phyloP scores from a whole-genome alignment of 2,888 invertebrate species.

The Yponomeuta plumbellus region DNA sequence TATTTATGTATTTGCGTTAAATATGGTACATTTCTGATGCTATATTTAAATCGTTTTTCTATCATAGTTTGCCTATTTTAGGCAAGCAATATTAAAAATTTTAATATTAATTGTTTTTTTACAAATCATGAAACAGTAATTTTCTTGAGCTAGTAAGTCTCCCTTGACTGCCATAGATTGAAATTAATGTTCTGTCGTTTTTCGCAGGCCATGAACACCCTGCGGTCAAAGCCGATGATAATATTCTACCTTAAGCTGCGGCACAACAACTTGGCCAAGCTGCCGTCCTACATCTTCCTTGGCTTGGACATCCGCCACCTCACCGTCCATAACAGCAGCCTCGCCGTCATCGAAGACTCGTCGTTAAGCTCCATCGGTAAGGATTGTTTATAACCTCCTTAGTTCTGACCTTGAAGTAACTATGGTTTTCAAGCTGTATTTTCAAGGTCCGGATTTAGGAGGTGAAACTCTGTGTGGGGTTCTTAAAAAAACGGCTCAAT shows the following conservation, averaged over 20 bases:
- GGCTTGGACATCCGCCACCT: conserved; percentile 92
- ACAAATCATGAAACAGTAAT: too few species aligned
- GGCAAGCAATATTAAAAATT: too few species aligned
- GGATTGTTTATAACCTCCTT: conserved; percentile 27
- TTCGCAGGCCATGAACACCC: conserved; percentile 84
- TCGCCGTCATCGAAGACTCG: conserved; percentile 90
- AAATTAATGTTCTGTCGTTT: neutral
- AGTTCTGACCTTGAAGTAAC: too few species aligned
- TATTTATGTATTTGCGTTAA: too few species aligned
- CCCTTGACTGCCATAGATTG: neutral
- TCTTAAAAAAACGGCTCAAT: too few species aligned
- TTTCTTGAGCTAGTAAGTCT: neutral
- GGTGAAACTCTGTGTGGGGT: too few species aligned
- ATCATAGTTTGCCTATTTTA: too few species aligned
- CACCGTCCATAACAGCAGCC: conserved; percentile 91
- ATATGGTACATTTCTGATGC: too few species aligned
- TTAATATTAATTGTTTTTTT: too few species aligned
- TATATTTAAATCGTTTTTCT: too few species aligned
- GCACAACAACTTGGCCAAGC: conserved; percentile 89
- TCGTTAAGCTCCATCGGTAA: conserved; percentile 91
- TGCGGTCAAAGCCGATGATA: conserved; percentile 87
- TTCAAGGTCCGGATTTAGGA: too few species aligned
- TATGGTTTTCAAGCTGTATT: too few species aligned
- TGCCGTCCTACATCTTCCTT: conserved; percentile 90
- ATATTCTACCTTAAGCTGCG: conserved; percentile 92